Evolutionary conservation across 2,888 invertebrate genomes (phyloP), one percentile per base, ranked within the genome.

Genomic region (Cheilosia urbana): DNA sequence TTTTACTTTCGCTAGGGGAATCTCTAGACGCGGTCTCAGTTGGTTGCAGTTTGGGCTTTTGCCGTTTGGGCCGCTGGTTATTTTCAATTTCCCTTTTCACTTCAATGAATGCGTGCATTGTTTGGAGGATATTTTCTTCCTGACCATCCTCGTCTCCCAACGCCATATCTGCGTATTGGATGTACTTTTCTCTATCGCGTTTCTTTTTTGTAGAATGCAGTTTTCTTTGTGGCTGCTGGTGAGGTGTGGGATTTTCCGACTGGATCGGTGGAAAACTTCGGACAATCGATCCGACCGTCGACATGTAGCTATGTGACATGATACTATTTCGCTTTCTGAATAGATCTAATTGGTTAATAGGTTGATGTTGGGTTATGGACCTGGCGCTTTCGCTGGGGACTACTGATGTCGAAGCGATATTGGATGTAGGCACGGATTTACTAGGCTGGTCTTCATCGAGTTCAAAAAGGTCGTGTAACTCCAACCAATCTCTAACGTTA

Each of bases 401-500:
- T 62, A 40, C 3, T 55, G 78, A 42, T 40, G 47, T 21, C 62
- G 63, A 4, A 58, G 55, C 30, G 24, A 69, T 66, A 69, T 57
- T 49, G 6, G 58, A 24, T 60, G 47, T 55, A 24, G 40, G 30
- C 5, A 27, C 37, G 5, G 27, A 11, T 42, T 51, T 76, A n/a
- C 19, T 45, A 6, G 37, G 40, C 4, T 63, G 71, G 13, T 60
- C 55, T 42, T 88, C 88, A 2, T 79, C 75, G 13, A 75, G 85
- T 63, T 90, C 89, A 45, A 91, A 91, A 7, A 90, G 88, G 81
- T 91, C 90, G 51, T 92, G 92, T 51, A 92, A 82, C 68, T 92
- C 91, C 63, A 92, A 89, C 92, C 92, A 92, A 88, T 92, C 92
- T 76, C 89, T 89, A 15, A 92, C 92, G 77, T 92, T 92, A 87